Evolutionary conservation across 2,888 invertebrate genomes (phyloP), one percentile per base, ranked within the genome.

Genomic region (Acholoe squamosa): DNA sequence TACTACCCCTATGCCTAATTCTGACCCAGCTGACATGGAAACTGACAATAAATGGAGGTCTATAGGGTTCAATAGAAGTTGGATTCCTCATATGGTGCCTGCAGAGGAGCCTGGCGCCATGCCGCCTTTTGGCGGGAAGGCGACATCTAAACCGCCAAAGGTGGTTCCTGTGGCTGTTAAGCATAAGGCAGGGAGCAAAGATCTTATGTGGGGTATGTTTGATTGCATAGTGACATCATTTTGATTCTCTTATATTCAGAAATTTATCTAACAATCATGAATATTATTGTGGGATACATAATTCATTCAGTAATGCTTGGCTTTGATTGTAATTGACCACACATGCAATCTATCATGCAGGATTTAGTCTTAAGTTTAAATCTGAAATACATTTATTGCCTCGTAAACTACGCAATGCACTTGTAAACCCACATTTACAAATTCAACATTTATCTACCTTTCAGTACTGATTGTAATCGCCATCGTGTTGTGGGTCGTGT

Each of bases 401-500:
- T n/a, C n/a, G n/a, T n/a, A n/a, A n/a, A n/a, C n/a, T n/a, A n/a
- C n/a, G n/a, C n/a, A n/a, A n/a, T n/a, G n/a, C n/a, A n/a, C n/a
- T n/a, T n/a, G n/a, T n/a, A n/a, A n/a, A n/a, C n/a, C n/a, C n/a
- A n/a, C n/a, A n/a, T n/a, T n/a, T n/a, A n/a, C n/a, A n/a, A n/a
- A 43, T 43, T 43, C 43, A 43, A 7, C 43, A 7, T 43, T 43
- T 10, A 3, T 10, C 16, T 43, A 43, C 28, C n/a, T 90, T 90
- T 31, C 88, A 90, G 90, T 90, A 33, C 51, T 90, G 34, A 67
- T 90, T 22, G 90, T 89, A 22, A 90, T 89, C 5, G 90, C 90
- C 34, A 89, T 90, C n/a, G 77, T 90, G 34, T 52, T 86, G 33
- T 90, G 90, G 90, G 34, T 90, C 0, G 84, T 90, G 28, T 89